Conservation (phyloP, 2,797 vertebrate genomes). For the Lophura swinhoii region DNA sequence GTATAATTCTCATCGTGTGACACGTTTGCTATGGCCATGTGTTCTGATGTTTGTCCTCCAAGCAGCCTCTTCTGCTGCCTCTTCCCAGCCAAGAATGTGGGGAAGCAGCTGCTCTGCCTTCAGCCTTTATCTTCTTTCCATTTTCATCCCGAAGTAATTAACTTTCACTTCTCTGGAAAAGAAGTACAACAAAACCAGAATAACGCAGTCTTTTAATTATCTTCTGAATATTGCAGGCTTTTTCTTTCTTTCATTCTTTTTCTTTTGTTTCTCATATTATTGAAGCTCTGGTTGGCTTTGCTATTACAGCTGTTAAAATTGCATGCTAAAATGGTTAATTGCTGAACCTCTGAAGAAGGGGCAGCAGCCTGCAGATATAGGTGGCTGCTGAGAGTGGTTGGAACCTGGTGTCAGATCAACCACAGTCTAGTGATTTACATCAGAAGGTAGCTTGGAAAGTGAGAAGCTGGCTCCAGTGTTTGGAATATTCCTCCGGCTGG, state of each 20-base stretch:
- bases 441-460: background rate
- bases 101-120: background rate
- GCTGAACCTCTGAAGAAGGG: background rate
- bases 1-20: background rate
- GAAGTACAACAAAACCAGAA: too few species aligned
- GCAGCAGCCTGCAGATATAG: background rate
- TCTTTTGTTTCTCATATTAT: background rate
- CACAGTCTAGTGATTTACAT: background rate
- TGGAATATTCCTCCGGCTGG: background rate
- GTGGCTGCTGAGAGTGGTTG: background rate
- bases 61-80: background rate
- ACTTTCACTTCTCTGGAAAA: background rate
- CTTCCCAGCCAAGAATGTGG: background rate
- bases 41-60: background rate
- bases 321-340: background rate
- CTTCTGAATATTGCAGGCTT: background rate
- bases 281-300: background rate
- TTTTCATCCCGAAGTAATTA: background rate
- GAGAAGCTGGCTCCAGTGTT: background rate
- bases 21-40: rapidly evolving
- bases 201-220: background rate
- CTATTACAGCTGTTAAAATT: slow-evolving; percentile 13
- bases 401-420: background rate
- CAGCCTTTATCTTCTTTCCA: background rate
- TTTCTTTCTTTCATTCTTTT: background rate